Conservation (phyloP, 1,140 invertebrate species). For the Chymomyza costata region DNA sequence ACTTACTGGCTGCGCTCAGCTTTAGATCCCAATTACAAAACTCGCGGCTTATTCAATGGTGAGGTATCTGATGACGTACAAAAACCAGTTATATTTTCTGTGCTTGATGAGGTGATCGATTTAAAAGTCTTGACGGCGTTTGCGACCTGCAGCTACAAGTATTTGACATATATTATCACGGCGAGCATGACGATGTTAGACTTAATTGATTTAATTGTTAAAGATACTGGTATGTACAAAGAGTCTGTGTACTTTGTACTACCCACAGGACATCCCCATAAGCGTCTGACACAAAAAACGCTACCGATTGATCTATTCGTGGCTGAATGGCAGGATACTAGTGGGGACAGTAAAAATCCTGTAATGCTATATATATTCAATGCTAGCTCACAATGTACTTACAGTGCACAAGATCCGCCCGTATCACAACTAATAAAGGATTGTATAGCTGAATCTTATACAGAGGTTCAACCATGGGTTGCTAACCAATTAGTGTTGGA, state of each 20-base stretch:
- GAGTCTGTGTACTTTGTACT: conserved; percentile 21
- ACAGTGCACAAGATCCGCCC: not conserved
- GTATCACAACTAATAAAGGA: conserved; percentile 12
- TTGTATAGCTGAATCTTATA: not conserved
- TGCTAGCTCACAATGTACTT: not conserved
- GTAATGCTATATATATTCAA: conserved; percentile 53
- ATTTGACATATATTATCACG: conserved; percentile 78
- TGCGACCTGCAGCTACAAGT: conserved; percentile 77
- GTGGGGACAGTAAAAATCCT: conserved; percentile 22
- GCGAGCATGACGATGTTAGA: conserved; percentile 66
- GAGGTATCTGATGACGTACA: conserved; percentile 67
- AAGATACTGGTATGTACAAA: conserved; percentile 23
- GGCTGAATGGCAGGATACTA: conserved; percentile 46
- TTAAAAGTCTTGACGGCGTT: conserved; percentile 81
- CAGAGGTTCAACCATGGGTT: conserved; percentile 20
- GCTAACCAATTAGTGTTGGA: conserved; percentile 18
- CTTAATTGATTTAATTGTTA: conserved; percentile 14
- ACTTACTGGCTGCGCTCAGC: conserved; percentile 83
- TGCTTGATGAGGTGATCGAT: conserved; percentile 76
- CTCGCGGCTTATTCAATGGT: conserved; percentile 76
- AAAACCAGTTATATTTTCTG: conserved; percentile 76
- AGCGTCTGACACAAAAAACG: conserved; percentile 8
- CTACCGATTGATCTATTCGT: conserved; percentile 53
- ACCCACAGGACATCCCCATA: conserved; percentile 48
- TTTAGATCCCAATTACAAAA: conserved; percentile 82